Conservation (phyloP, 2,888 invertebrate species). For the Drosophila mercatorum region DNA sequence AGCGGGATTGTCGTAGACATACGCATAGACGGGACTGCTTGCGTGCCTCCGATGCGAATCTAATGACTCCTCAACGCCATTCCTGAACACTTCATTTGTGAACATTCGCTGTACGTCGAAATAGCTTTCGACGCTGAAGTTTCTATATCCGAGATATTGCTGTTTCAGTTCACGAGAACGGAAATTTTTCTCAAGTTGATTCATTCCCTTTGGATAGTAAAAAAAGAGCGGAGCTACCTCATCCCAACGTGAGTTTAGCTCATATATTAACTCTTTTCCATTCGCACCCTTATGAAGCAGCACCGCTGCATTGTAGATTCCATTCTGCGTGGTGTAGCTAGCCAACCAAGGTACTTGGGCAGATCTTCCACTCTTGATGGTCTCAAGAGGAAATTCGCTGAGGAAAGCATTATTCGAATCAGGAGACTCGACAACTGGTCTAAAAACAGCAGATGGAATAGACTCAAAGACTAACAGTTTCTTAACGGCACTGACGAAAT, state of each 20-base stretch:
- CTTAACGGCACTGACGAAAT: background rate
- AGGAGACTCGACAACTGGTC: constrained; percentile 1
- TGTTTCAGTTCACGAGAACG: background rate
- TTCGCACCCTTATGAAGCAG: background rate
- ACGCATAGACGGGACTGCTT: constrained; percentile 2
- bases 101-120: constrained; percentile 11
- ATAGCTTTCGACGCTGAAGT: constrained; percentile 7
- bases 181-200: background rate
- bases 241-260: constrained; percentile 3
- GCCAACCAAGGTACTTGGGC: constrained; percentile 80
- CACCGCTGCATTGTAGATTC: background rate
- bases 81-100: constrained; percentile 1
- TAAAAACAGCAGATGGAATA: constrained; percentile 1
- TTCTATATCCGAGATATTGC: background rate
- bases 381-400: background rate
- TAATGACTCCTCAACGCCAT: background rate
- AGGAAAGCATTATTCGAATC: background rate
- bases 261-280: constrained; percentile 1
- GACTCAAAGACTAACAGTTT: background rate
- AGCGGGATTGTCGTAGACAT: constrained; percentile 8
- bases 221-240: constrained; percentile 11
- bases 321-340: constrained; percentile 79
- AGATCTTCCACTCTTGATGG: background rate
- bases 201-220: background rate
- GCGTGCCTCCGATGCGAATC: constrained; percentile 1